Conservation (phyloP, 2,888 invertebrate genomes). For the Zygaena filipendulae region DNA sequence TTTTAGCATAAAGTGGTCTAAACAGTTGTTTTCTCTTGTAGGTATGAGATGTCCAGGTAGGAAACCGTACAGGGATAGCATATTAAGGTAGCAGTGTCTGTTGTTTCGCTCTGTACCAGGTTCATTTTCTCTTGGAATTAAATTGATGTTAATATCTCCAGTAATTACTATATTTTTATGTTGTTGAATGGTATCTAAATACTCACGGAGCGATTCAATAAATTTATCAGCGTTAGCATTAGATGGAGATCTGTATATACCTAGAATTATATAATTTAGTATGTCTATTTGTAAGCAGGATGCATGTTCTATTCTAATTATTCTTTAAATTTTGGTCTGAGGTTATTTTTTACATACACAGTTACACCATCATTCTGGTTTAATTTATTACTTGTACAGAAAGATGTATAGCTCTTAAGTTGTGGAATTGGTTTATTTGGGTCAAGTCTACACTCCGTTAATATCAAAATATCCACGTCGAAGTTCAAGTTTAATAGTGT, state of each 20-base stretch:
- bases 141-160: conserved; percentile 5
- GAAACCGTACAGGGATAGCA: conserved; percentile 2
- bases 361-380: conserved; percentile 12
- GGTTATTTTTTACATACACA: conserved; percentile 6
- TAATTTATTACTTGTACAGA: conserved; percentile 4
- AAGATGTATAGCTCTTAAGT: conserved; percentile 1
- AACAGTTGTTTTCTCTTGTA: conserved; percentile 7
- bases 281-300: conserved; percentile 1
- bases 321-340: not conserved
- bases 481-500: conserved; percentile 3
- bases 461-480: conserved; percentile 7
- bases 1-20: conserved; percentile 11
- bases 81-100: conserved; percentile 5
- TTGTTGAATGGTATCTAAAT: not conserved
- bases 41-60: conserved; percentile 7
- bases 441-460: conserved; percentile 12
- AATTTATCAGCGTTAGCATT: conserved; percentile 1
- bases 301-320: not conserved
- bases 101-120: not conserved
- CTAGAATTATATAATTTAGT: not conserved
- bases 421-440: conserved; percentile 2
- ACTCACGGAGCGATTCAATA: not conserved
- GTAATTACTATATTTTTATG: conserved; percentile 1
- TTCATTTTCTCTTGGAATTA: not conserved
- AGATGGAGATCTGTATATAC: conserved; percentile 7